A percentile compares a stretch with the other conserved stretches of the same genome.
These are phyloP conservation scores for Parazoanthus atlanticus DNA, from an alignment of 92 coral and sea anemone genomes.

Conservation along the genomic window DNA sequence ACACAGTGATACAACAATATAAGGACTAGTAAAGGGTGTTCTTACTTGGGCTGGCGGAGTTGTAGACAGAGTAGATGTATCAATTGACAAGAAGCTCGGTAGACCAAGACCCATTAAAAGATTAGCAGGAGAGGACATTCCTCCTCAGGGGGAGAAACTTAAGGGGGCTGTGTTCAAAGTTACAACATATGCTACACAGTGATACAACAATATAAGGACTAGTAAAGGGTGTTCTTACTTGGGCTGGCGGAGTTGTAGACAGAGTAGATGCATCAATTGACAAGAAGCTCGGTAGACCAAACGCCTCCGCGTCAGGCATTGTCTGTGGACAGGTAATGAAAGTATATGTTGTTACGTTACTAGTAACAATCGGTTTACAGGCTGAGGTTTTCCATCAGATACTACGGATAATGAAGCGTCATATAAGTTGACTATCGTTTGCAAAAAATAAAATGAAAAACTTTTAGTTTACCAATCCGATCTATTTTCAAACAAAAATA, in stretches of 20 bases:
- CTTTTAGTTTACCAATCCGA: too few relatives aligned
- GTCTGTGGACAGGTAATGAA: conserved; percentile 26
- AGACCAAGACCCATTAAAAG: conserved; percentile 10
- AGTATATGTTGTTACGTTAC: neutral
- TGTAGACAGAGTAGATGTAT: conserved; percentile 34
- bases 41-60: conserved; percentile 47
- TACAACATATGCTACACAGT: neutral
- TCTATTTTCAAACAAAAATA: too few relatives aligned
- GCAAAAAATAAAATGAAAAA: too few relatives aligned
- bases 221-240: conserved; percentile 25
- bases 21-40: too few relatives aligned
- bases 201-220: too few relatives aligned
- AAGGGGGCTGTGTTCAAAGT: neutral
- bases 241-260: conserved; percentile 28
- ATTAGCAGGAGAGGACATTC: too few relatives aligned
- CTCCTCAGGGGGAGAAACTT: too few relatives aligned
- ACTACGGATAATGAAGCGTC: too few relatives aligned
- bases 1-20: too few relatives aligned
- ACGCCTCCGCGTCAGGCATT: conserved; percentile 36
- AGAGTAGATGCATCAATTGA: conserved; percentile 41
- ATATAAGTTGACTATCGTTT: too few relatives aligned
- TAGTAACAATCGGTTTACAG: neutral
- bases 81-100: conserved; percentile 46
- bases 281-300: conserved; percentile 50
- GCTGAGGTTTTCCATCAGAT: neutral